Evolutionary conservation across 2,797 vertebrate species (phyloP).

Genomic region (Kryptopterus vitreolus): DNA sequence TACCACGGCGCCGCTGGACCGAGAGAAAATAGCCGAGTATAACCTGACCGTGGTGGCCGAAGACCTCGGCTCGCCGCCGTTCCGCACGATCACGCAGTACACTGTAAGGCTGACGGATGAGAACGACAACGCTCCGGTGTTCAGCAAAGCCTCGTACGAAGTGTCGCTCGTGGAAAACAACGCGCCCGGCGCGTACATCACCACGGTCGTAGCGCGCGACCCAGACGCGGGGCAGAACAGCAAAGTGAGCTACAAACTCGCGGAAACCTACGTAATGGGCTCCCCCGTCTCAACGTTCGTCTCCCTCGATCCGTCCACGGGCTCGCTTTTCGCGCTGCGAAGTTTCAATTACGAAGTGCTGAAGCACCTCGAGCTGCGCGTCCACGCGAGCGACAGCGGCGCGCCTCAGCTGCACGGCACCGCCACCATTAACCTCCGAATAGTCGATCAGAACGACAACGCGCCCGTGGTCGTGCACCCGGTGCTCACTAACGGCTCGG

Average conservation of each 20-base stretch:
- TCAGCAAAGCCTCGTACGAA: constrained; percentile 82
- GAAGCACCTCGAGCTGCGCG: constrained; percentile 85
- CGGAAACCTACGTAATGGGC: constrained; percentile 84
- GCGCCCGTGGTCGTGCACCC: constrained; percentile 84
- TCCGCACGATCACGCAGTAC: constrained; percentile 85
- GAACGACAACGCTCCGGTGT: constrained; percentile 89
- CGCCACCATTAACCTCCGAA: constrained; percentile 79
- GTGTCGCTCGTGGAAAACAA: constrained; percentile 89
- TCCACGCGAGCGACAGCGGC: constrained; percentile 88
- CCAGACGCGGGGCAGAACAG: constrained; percentile 85
- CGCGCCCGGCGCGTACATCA: constrained; percentile 86
- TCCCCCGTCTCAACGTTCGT: constrained; percentile 88
- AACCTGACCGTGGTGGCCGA: constrained; percentile 92
- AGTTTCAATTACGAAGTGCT: constrained; percentile 92
- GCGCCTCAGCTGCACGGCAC: constrained; percentile 85
- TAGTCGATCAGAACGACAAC: constrained; percentile 94
- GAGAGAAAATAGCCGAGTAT: constrained; percentile 87
- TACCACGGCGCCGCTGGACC: constrained; percentile 81
- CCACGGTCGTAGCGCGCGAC: constrained; percentile 84
- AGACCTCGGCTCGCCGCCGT: constrained; percentile 86
- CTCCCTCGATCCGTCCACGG: constrained; percentile 88
- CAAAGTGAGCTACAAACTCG: constrained; percentile 86
- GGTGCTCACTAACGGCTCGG: constrained; percentile 80
- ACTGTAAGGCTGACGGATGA: constrained; percentile 87
- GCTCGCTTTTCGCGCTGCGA: constrained; percentile 89